These are phyloP conservation scores for Phanerotoma sp. DNA, from an alignment of 2,888 invertebrate genomes.

Conservation along the genomic window DNA sequence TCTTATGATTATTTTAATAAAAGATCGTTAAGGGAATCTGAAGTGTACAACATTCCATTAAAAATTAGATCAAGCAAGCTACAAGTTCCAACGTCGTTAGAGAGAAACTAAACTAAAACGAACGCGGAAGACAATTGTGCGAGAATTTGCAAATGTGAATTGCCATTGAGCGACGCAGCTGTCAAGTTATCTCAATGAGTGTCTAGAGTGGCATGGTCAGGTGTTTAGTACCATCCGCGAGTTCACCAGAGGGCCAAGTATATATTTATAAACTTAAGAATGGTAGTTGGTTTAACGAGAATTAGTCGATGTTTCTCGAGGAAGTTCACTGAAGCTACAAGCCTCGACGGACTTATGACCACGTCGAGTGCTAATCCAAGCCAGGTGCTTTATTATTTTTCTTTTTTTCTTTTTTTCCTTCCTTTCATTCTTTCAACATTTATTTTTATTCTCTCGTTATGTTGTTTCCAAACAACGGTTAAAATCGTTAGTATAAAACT, in stretches of 20 bases:
- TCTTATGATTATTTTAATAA: too few species aligned
- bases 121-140: slow-evolving; percentile 14
- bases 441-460: too few species aligned
- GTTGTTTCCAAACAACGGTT: too few species aligned
- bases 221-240: slow-evolving; percentile 32
- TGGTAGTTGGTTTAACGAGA: slow-evolving; percentile 40
- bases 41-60: too few species aligned
- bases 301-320: slow-evolving; percentile 35
- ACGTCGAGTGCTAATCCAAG: slow-evolving; percentile 34
- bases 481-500: too few species aligned
- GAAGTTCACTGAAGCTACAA: not conserved
- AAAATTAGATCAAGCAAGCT: too few species aligned
- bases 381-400: slow-evolving; percentile 23
- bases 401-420: not conserved
- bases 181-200: slow-evolving; percentile 49
- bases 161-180: slow-evolving; percentile 26
- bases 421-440: too few species aligned
- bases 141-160: slow-evolving; percentile 8
- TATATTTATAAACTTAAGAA: slow-evolving; percentile 51
- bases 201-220: slow-evolving; percentile 49
- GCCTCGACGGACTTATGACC: slow-evolving; percentile 31
- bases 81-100: too few species aligned
- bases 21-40: too few species aligned
- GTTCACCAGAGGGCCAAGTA: not conserved
- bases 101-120: not conserved